Base-by-base conservation (phyloP, 2,888 invertebrate species). In the Eupeodes luniger region DNA sequence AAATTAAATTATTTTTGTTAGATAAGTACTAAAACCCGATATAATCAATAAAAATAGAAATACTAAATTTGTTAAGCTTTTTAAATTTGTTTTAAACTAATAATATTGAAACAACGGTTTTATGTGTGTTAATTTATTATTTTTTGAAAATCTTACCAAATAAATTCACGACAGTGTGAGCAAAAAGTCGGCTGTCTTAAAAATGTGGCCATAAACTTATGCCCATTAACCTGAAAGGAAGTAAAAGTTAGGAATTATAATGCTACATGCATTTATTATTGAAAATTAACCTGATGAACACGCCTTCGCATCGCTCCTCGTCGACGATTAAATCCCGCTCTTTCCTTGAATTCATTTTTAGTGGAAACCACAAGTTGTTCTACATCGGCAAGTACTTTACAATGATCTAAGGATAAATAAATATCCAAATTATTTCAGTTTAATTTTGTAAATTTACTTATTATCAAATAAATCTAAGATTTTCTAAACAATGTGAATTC, bases 161-260 rank as follows among this genome's bases (percentile, higher is more conserved):
- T 99, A 94, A 99, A 99, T 94, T 99, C 99, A 91, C 97, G 96
- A 95, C 99, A 99, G 95, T 99, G 98, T 93, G 99, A 99, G 95
- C 99, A 99, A 95, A 99, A 99, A 91, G 99, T 99, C 90, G 99
- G 99, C 94, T 99, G 99, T 75, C 98, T 96, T 92, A 99, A 96
- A 94, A 98, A 99, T 90, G 99, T 99, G 90, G 99, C 99, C 99
- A 99, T 99, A 94, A 99, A 99, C 95, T 99, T 99, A 95, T 99
- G 99, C 67, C 99, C 99, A 94, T 98, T 99, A 90, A 96, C 96
- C 94, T 94, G 66, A 44, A 89, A 78, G 40, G n/a, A 51, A 57
- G 5, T 49, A 27, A 87, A 62, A 36, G 6, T 27, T 27, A 27
- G 27, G 27, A 27, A 27, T 27, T 27, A 27, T 27, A 27, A 27